Percentiles rank a stretch among this genome's conserved stretches.
These are phyloP conservation scores for Caenorhabditis sp. DNA, from an alignment of 2,888 invertebrate genomes.

Conservation along the genomic window DNA sequence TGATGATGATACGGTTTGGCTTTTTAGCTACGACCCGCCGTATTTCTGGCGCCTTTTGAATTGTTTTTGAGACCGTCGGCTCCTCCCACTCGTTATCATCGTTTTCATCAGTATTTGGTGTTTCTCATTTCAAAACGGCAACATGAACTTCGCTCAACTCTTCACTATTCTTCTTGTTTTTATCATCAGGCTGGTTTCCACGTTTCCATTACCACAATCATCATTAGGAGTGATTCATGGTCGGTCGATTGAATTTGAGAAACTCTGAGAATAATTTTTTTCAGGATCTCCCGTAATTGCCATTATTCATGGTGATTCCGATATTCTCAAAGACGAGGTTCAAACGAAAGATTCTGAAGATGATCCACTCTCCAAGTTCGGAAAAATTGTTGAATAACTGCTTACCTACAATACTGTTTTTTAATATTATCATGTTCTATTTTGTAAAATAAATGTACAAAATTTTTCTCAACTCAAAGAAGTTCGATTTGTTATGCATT, in stretches of 20 bases:
- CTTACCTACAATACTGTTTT: too few relatives aligned
- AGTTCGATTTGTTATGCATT: too few relatives aligned
- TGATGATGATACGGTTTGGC: conserved; percentile 1
- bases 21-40: background rate
- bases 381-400: conserved; percentile 2
- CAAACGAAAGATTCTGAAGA: conserved; percentile 43
- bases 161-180: background rate
- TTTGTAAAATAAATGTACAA: too few relatives aligned
- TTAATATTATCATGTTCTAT: too few relatives aligned
- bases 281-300: conserved; percentile 46
- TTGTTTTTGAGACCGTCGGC: background rate
- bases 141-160: background rate
- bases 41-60: background rate
- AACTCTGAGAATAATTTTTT: background rate
- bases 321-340: conserved; percentile 41
- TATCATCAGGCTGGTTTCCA: background rate
- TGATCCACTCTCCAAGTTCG: conserved; percentile 17
- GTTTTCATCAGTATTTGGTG: background rate
- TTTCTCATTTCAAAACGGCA: background rate
- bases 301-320: conserved; percentile 43
- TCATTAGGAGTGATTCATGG: background rate
- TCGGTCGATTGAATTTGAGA: background rate
- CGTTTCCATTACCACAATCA: background rate
- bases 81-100: background rate
- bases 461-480: too few relatives aligned